Evolutionary conservation across 2,797 vertebrate species (phyloP).

Genomic region (Psittacula derbiana): DNA sequence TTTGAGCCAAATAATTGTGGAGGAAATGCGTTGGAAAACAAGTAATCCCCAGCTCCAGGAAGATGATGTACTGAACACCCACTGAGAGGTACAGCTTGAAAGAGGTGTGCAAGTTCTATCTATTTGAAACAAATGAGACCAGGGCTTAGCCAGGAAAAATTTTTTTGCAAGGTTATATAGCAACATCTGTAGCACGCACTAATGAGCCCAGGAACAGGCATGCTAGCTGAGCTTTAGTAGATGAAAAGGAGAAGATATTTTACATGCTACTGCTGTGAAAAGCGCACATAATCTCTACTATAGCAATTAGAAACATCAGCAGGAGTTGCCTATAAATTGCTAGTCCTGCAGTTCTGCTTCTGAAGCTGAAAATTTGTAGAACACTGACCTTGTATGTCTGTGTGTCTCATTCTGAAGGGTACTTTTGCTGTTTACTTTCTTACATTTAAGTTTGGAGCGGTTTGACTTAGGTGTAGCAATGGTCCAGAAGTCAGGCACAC

Average conservation of each 20-base stretch:
- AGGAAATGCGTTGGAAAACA: background rate
- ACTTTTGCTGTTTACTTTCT: background rate
- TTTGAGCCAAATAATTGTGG: background rate
- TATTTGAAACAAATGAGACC: background rate
- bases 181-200: background rate
- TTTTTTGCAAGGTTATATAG: background rate
- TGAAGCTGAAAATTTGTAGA: background rate
- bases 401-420: background rate
- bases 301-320: background rate
- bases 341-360: background rate
- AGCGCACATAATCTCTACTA: background rate
- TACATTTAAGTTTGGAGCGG: background rate
- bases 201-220: background rate
- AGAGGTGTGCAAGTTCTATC: background rate
- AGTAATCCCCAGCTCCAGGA: background rate
- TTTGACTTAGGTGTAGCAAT: background rate
- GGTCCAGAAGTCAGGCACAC: background rate
- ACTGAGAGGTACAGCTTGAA: background rate
- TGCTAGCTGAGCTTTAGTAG: background rate
- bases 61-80: background rate
- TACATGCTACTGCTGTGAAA: slow-evolving; percentile 5
- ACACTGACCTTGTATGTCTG: background rate
- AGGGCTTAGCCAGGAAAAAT: background rate
- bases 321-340: background rate
- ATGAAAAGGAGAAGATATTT: background rate